phyloP scores from a whole-genome alignment of 1,140 invertebrate genomes.

The Brachionus sp. region DNA sequence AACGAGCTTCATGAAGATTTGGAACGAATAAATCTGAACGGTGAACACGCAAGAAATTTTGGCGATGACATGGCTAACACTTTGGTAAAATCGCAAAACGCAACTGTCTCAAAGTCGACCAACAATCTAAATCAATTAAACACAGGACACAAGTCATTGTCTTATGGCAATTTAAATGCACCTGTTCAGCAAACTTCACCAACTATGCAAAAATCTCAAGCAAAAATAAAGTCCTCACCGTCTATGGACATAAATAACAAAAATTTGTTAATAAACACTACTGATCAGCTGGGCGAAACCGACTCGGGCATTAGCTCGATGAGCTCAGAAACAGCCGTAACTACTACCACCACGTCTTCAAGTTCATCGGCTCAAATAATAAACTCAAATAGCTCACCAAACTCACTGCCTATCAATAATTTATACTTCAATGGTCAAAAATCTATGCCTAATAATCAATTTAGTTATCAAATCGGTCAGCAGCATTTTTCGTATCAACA shows the following conservation, averaged over 20 bases:
- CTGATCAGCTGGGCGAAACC: constrained; percentile 37
- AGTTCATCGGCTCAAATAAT: background rate
- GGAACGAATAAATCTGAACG: background rate
- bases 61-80: background rate
- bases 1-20: constrained; percentile 8
- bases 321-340: constrained; percentile 34
- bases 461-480: background rate
- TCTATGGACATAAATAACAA: constrained; percentile 17
- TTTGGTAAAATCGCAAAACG: background rate
- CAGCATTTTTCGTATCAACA: constrained; percentile 11
- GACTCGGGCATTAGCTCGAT: constrained; percentile 44
- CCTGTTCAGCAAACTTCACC: constrained; percentile 16
- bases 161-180: constrained; percentile 11
- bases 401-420: background rate
- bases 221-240: background rate
- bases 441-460: background rate
- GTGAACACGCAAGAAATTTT: background rate
- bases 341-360: background rate
- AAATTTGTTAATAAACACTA: constrained; percentile 11
- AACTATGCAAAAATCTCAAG: background rate
- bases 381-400: background rate
- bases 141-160: background rate
- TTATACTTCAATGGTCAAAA: constrained; percentile 11
- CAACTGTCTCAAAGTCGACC: background rate
- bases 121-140: background rate